Evolutionary conservation across 2,113 vertebrate genomes (phyloP).

Genomic region (Riparia riparia): DNA sequence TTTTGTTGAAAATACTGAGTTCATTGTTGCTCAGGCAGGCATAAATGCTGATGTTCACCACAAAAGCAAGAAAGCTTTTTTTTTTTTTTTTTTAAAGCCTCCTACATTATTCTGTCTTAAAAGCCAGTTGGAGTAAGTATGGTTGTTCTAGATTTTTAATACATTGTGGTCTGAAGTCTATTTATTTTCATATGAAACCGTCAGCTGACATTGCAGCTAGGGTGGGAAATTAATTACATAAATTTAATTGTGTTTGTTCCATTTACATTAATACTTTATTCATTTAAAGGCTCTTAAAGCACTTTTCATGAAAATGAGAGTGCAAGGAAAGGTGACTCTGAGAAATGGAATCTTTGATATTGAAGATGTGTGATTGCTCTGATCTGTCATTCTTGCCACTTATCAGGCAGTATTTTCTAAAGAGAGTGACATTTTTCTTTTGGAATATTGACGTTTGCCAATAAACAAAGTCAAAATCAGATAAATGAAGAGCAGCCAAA

Average conservation of each 20-base stretch:
- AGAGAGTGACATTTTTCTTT: not conserved
- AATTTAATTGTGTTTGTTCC: constrained; percentile 34
- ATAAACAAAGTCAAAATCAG: not conserved
- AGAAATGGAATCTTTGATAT: not conserved
- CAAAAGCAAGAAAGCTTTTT: constrained; percentile 9
- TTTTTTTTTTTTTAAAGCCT: not conserved
- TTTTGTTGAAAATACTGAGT: constrained; percentile 39
- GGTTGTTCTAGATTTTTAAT: constrained; percentile 54
- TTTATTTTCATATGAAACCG: constrained; percentile 59
- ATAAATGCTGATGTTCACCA: constrained; percentile 10
- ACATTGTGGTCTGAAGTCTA: constrained; percentile 42
- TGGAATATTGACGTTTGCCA: not conserved
- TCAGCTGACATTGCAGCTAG: constrained; percentile 29
- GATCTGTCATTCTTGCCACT: not conserved
- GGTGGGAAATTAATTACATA: constrained; percentile 27
- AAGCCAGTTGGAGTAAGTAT: constrained; percentile 16
- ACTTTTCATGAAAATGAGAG: not conserved
- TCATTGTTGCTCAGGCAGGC: constrained; percentile 15
- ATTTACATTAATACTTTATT: constrained; percentile 41
- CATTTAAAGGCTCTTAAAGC: constrained; percentile 29
- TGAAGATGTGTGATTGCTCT: not conserved
- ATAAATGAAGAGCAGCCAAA: not conserved
- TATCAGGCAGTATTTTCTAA: not conserved
- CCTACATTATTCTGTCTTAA: not conserved
- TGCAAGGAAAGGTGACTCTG: not conserved